These are phyloP conservation scores for Gyrodactylus salaris DNA, from an alignment of 1,140 invertebrate genomes.

Conservation along the genomic window DNA sequence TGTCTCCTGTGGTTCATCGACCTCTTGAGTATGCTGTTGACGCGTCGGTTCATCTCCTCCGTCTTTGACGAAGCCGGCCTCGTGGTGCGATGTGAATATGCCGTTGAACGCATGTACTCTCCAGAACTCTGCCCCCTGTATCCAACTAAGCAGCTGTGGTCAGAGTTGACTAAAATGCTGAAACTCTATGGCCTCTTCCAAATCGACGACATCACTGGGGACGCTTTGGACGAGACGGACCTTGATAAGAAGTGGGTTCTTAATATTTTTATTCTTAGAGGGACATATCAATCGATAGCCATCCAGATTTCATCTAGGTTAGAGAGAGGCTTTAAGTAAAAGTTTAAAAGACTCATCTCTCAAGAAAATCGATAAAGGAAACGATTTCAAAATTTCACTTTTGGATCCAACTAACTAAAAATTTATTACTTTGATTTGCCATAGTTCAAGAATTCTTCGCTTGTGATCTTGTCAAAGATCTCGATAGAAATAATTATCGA, in stretches of 20 bases:
- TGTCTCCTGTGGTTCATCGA: constrained; percentile 84
- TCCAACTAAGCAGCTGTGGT: constrained; percentile 9
- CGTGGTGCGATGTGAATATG: constrained; percentile 33
- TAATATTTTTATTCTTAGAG: constrained; percentile 53
- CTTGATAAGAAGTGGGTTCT: constrained; percentile 33
- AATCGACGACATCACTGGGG: constrained; percentile 75
- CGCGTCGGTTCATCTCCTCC: constrained; percentile 72
- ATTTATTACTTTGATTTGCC: no score
- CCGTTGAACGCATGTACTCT: neutral
- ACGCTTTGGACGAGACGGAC: constrained; percentile 59
- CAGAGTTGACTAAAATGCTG: constrained; percentile 55
- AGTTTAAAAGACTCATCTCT: no score
- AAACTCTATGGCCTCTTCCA: constrained; percentile 88
- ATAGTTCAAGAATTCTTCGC: no score
- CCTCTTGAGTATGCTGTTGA: constrained; percentile 63
- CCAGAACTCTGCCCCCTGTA: constrained; percentile 13
- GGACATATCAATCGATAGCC: no score
- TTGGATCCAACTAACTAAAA: no score
- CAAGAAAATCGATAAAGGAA: no score
- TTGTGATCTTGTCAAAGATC: no score
- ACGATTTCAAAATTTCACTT: no score
- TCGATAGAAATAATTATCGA: no score
- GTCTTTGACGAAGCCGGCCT: constrained; percentile 72
- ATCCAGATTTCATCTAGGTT: no score
- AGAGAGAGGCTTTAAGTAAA: no score